Evolutionary conservation across 2,113 vertebrate species (phyloP).

Genomic region (Myotis davidii): DNA sequence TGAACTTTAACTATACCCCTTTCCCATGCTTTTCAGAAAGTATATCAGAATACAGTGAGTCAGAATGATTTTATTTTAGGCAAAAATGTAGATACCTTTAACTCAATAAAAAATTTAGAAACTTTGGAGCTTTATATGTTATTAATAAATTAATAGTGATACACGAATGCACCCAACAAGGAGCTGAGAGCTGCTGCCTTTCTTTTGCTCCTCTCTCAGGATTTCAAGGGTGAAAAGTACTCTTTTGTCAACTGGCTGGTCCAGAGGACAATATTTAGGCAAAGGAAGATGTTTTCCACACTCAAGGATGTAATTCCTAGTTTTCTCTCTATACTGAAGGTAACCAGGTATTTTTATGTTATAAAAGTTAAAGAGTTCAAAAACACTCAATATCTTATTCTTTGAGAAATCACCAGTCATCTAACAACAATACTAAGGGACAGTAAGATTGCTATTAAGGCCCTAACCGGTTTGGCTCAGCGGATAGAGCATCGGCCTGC

Average conservation of each 20-base stretch:
- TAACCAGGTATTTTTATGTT: not conserved
- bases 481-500: too few species aligned
- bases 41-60: not conserved
- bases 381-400: not conserved
- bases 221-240: not conserved
- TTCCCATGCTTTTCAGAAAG: not conserved
- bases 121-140: not conserved
- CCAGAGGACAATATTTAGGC: not conserved
- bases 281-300: not conserved
- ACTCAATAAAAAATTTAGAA: not conserved
- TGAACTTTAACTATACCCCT: not conserved
- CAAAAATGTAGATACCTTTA: not conserved
- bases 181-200: not conserved
- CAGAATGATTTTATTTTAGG: not conserved
- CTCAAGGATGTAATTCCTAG: not conserved
- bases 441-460: not conserved
- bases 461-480: too few species aligned
- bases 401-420: not conserved
- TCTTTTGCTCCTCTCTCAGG: not conserved
- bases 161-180: not conserved
- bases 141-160: not conserved
- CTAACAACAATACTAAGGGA: constrained; percentile 20
- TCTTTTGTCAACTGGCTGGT: not conserved
- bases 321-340: not conserved
- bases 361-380: not conserved